Evolutionary conservation across 2,113 vertebrate genomes (phyloP).

Genomic region (Myiozetetes cayanensis): DNA sequence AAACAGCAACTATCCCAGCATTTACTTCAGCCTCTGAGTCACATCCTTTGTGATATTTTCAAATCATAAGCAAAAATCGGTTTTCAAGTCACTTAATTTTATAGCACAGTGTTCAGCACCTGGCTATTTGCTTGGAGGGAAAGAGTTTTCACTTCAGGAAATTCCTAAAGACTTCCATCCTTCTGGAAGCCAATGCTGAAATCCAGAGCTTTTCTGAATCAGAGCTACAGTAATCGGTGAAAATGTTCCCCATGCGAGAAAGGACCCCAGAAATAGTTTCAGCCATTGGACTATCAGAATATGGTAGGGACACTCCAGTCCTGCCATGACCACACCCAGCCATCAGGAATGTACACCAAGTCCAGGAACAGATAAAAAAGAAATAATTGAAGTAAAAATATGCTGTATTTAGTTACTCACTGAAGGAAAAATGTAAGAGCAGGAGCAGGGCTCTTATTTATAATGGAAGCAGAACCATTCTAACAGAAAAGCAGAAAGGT

Average conservation of each 20-base stretch:
- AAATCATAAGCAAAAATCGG: background rate
- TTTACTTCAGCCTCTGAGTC: background rate
- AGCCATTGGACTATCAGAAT: background rate
- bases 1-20: background rate
- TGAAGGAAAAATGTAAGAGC: background rate
- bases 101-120: background rate
- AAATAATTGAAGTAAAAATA: background rate
- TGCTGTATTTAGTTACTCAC: background rate
- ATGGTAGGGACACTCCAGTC: background rate
- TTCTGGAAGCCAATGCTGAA: background rate
- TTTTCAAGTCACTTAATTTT: background rate
- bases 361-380: background rate
- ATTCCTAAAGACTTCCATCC: background rate
- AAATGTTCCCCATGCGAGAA: rapidly evolving
- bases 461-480: background rate
- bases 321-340: background rate
- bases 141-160: background rate
- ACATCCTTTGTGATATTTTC: background rate
- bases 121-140: background rate
- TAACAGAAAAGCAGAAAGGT: background rate
- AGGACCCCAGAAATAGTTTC: background rate
- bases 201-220: background rate
- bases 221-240: background rate
- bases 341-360: background rate
- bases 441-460: background rate